Evolutionary conservation across 2,797 vertebrate species (phyloP), one percentile per base, ranked within the genome.

Genomic region (Toxotes lorentzi): DNA sequence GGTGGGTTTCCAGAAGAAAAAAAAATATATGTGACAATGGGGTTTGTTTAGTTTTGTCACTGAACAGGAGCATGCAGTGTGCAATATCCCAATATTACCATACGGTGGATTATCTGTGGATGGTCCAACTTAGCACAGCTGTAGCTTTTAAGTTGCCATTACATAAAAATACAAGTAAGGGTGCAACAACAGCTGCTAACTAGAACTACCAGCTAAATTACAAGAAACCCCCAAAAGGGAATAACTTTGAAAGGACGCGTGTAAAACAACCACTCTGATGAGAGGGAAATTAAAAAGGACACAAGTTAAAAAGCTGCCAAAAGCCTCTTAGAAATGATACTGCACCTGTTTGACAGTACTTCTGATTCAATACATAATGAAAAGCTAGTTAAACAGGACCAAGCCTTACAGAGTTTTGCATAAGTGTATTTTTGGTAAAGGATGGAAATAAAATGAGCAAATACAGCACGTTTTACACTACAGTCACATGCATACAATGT

Each of bases 251-350:
- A 40, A 40, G 34, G 24, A 48, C 53, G 63, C 27, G 16, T 81
- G 43, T 76, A 32, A 77, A 68, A 65, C 19, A 67, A 51, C 7
- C 30, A 16, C 47, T 67, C 9, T 64, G 41, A 65, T 74, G 63
- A 83, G 38, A 38, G 21, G 17, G 16, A 70, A 63, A 74, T 77
- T 69, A 56, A 69, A 65, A 65, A 41, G 2, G 62, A 70, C 24
- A 57, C 4, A 2, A 3, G 23, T 64, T 85, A 43, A 78, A 74
- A 74, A 32, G 50, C 59, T 54, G 54, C 32, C 38, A 57, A 77
- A 70, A 79, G 21, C 11, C 34, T 27, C 8, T 17, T 21, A 76
- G 64, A 75, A 81, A 83, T 65, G 51, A 43, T 4, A 58, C 78
- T 34, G 63, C 56, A 66, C 77, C 75, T 53, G 68, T 77, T 54